Evolutionary conservation across 2,888 invertebrate genomes (phyloP), one percentile per base, ranked within the genome.

Genomic region (Drosophila hawaiiensis): DNA sequence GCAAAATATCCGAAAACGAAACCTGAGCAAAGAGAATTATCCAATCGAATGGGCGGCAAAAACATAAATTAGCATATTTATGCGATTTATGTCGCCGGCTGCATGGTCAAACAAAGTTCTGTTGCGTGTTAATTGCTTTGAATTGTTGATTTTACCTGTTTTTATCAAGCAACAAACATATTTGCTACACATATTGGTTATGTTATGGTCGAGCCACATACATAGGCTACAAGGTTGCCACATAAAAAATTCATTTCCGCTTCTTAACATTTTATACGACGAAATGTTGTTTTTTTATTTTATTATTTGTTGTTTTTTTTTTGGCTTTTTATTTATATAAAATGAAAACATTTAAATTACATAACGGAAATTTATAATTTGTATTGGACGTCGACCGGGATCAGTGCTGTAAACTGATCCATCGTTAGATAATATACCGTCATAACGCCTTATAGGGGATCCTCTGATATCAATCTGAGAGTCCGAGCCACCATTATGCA

Each of bases 1-100:
- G 64, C 43, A 53, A 54, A 53, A 50, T 35, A 39, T 31, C 14
- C 19, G 43, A 73, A 76, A 80, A 76, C 73, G 55, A 68, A 63
- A 78, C 63, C 63, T 76, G 60, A 75, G 65, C 56, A 70, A 53
- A 67, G 72, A 69, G 28, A 80, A 80, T 65, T 50, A 37, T 55
- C 16, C 37, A 29, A 50, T 47, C 52, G 54, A 29, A 68, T 80
- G 68, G 80, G 68, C 73, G 76, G 76, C 76, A 76, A 74, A 56
- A 74, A 73, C 78, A 78, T 73, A 67, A 80, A 80, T 82, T 82
- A 80, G 62, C 82, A 80, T 78, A 80, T 80, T 80, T 82, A 80
- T 80, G 80, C 80, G 82, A 80, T 75, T 78, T 80, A 80, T 80
- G 81, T 78, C 68, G 78, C 56, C 56, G 65, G 67, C 58, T 56